Conservation (phyloP, 2,113 vertebrate genomes). For the Oryzias melastigma region DNA sequence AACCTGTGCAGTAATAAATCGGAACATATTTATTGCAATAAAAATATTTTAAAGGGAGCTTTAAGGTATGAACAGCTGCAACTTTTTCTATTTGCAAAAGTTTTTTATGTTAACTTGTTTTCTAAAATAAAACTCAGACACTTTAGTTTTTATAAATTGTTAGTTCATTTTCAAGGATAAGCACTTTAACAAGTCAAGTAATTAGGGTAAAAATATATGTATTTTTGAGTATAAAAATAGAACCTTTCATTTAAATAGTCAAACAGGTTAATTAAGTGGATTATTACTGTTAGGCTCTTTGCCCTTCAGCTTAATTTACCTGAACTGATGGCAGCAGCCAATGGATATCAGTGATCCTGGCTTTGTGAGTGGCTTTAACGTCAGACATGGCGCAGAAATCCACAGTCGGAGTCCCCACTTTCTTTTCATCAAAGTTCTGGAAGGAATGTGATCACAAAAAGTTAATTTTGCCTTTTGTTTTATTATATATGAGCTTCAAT, state of each 20-base stretch:
- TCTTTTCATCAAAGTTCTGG: conserved; percentile 56
- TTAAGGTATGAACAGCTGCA: too few relatives aligned
- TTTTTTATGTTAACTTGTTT: not conserved
- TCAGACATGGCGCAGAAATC: conserved; percentile 81
- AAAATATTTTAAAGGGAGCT: too few relatives aligned
- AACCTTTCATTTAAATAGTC: too few relatives aligned
- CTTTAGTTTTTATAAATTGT: too few relatives aligned
- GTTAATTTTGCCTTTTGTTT: conserved; percentile 17
- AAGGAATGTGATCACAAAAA: conserved; percentile 46
- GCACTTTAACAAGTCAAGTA: too few relatives aligned
- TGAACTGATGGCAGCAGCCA: conserved; percentile 84
- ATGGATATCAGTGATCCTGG: conserved; percentile 83
- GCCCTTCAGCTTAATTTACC: conserved; percentile 69
- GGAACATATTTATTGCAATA: not conserved
- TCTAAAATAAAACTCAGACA: too few relatives aligned
- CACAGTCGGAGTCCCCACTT: conserved; percentile 68
- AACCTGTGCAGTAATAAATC: too few relatives aligned
- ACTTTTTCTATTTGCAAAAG: too few relatives aligned
- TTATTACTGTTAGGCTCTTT: conserved; percentile 3
- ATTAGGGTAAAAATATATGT: too few relatives aligned
- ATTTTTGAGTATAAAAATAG: too few relatives aligned
- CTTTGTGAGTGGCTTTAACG: conserved; percentile 79
- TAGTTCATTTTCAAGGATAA: too few relatives aligned
- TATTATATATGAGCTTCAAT: conserved; percentile 3
- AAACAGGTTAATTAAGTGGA: too few relatives aligned